Base-by-base conservation (phyloP, 2,113 vertebrate genomes). In the Chloropsis cyanopogon region DNA sequence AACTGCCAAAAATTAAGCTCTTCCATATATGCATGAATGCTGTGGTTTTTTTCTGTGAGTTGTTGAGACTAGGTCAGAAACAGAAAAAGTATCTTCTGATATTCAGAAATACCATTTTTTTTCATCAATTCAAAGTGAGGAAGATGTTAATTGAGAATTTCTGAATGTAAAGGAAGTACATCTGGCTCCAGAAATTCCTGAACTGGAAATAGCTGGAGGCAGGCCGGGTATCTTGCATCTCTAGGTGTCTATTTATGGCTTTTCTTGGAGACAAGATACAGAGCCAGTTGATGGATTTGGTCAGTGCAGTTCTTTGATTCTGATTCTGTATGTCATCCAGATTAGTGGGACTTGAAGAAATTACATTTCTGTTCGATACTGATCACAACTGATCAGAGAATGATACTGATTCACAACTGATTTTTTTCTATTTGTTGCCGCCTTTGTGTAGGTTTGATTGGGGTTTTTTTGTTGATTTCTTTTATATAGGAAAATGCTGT, bases 121-220 rank as follows among this genome's bases (percentile, higher is more conserved):
- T 69, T 88, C 14, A n/a, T 37, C 15, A 29, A 7, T 68, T 80
- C 10, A 35, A 7, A 26, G 10, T 12, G 25, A 88, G 42, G 39
- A 57, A 50, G 19, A 22, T 33, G 61, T 11, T 82, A 9, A 28
- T 9, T 65, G 54, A 72, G 57, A 63, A 76, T 85, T 79, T 64
- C 44, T 82, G 49, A 72, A 35, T n/a, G 16, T 24, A 29, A 28
- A 57, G 66, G 44, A 91, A 10, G 28, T 61, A 37, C 59, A 18
- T 73, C n/a, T 86, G 54, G 9, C 35, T 88, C 19, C 1, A 4
- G 57, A 92, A 93, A 63, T 80, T 79, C 20, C 63, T 82, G 75
- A 85, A 33, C 46, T 86, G 54, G 57, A 92, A 90, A 54, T 44
- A 73, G 26, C 46, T 90, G 79, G 50, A 83, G 82, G 39, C 68